phyloP scores from a whole-genome alignment of 23 tunicate species.

The Ascidia mentula region DNA sequence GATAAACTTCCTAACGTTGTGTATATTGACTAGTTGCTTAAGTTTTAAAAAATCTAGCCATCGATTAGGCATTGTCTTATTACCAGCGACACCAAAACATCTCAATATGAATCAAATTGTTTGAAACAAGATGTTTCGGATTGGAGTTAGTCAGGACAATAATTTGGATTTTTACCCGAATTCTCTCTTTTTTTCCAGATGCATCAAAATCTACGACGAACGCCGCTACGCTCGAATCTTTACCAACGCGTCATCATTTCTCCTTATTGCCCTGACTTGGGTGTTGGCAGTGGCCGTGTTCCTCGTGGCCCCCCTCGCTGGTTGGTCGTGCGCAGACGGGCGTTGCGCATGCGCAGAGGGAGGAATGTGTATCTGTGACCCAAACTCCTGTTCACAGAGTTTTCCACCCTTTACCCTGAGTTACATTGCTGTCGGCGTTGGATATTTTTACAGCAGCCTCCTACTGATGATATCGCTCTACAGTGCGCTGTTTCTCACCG shows the following conservation, averaged over 20 bases:
- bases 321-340: constrained; percentile 34
- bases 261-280: constrained; percentile 20
- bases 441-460: constrained; percentile 30
- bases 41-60: too few relatives aligned
- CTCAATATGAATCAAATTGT: too few relatives aligned
- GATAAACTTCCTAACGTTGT: too few relatives aligned
- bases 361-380: constrained; percentile 27
- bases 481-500: constrained; percentile 16
- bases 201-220: constrained; percentile 30
- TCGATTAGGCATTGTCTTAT: too few relatives aligned
- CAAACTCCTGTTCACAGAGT: constrained; percentile 29
- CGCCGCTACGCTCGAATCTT: constrained; percentile 24
- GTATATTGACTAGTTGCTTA: too few relatives aligned
- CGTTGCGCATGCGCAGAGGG: constrained; percentile 18
- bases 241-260: neutral
- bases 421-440: constrained; percentile 21
- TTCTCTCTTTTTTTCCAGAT: constrained; percentile 24
- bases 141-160: too few relatives aligned
- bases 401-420: constrained; percentile 54
- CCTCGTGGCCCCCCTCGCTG: constrained; percentile 25
- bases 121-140: too few relatives aligned
- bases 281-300: constrained; percentile 13
- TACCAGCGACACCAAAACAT: too few relatives aligned
- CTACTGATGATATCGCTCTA: constrained; percentile 24
- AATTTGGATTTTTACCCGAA: too few relatives aligned